Evolutionary conservation across 2,797 vertebrate genomes (phyloP).

Genomic region (Hafferia zeledoni): DNA sequence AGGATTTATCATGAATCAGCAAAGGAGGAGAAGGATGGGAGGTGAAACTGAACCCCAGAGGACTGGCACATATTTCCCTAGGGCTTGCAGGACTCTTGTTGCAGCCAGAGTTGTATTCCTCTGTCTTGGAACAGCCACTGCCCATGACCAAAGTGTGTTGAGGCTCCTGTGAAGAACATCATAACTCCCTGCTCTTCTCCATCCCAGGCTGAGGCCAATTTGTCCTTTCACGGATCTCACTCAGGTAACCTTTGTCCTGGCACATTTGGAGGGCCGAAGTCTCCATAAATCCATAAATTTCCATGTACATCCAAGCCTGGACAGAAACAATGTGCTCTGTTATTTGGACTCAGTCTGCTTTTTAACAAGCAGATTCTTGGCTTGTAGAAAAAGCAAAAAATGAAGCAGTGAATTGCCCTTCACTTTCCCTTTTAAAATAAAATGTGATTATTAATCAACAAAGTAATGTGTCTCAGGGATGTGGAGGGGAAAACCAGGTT

Average conservation of each 20-base stretch:
- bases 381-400: not conserved
- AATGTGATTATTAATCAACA: conserved; percentile 57
- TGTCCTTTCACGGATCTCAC: not conserved
- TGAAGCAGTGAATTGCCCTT: not conserved
- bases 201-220: fast-evolving
- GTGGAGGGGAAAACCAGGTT: not conserved
- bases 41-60: not conserved
- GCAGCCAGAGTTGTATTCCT: not conserved
- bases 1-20: not conserved
- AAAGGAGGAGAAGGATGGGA: not conserved
- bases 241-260: not conserved
- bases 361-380: not conserved
- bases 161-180: not conserved
- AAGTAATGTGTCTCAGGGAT: not conserved
- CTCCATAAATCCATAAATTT: not conserved
- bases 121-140: not conserved
- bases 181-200: not conserved
- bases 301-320: not conserved
- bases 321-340: not conserved
- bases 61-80: not conserved
- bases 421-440: conserved; percentile 39
- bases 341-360: not conserved
- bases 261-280: not conserved
- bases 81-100: not conserved
- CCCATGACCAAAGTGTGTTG: fast-evolving